phyloP scores from a whole-genome alignment of 1,140 invertebrate genomes.

The Brachionus sp. region DNA sequence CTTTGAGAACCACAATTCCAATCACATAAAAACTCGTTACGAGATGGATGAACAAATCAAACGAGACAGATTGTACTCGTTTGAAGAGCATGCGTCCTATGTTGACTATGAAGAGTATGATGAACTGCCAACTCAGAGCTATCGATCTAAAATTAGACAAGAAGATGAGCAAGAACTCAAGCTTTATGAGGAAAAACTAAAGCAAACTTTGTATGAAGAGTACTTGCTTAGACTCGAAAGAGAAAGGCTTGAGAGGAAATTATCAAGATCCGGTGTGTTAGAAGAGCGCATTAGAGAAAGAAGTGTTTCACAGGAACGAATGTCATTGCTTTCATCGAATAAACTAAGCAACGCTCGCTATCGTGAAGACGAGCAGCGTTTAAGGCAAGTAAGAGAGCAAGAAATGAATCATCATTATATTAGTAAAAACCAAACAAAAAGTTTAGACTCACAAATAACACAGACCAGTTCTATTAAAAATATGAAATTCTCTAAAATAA shows the following conservation, averaged over 20 bases:
- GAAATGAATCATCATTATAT: background rate
- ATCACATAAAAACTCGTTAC: background rate
- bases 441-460: background rate
- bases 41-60: constrained; percentile 12
- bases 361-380: background rate
- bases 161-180: constrained; percentile 22
- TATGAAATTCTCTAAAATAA: constrained; percentile 20
- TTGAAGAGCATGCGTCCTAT: constrained; percentile 5
- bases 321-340: background rate
- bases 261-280: constrained; percentile 20
- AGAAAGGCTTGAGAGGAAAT: constrained; percentile 20
- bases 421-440: background rate
- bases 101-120: constrained; percentile 11
- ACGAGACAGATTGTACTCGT: background rate
- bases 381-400: constrained; percentile 25
- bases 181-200: constrained; percentile 28
- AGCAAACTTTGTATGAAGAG: constrained; percentile 42
- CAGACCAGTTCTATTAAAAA: background rate
- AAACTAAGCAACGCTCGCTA: background rate
- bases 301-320: constrained; percentile 31
- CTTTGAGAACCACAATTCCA: background rate
- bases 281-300: constrained; percentile 35
- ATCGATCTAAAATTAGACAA: background rate
- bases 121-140: background rate
- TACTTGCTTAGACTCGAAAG: constrained; percentile 32